Conservation (phyloP, 64 coral and sea anemone species). For the Cladopsammia gracilis region DNA sequence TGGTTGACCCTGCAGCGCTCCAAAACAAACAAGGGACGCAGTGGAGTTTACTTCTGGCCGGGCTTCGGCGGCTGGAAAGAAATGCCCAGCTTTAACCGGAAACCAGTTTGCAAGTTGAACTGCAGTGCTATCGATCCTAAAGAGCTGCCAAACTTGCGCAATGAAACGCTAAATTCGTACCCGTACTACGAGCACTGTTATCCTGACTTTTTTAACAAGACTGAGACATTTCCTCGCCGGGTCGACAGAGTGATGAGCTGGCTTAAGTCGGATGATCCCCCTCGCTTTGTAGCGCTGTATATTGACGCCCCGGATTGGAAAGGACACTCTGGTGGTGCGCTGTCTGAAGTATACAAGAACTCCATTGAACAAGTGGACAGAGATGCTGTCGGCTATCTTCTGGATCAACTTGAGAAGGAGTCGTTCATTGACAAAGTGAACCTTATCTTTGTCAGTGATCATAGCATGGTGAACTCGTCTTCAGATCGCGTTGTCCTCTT, state of each 20-base stretch:
- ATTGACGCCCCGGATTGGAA: slow-evolving; percentile 73
- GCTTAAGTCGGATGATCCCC: slow-evolving; percentile 66
- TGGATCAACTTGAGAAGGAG: slow-evolving; percentile 26
- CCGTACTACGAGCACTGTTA: slow-evolving; percentile 51
- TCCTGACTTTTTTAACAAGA: slow-evolving; percentile 61
- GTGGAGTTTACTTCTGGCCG: slow-evolving; percentile 82
- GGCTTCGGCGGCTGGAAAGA: slow-evolving; percentile 59
- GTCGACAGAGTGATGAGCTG: slow-evolving; percentile 68
- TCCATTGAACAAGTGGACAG: slow-evolving; percentile 61
- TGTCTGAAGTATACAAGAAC: slow-evolving; percentile 44
- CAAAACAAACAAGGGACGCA: slow-evolving; percentile 29
- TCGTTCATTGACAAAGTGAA: slow-evolving; percentile 47
- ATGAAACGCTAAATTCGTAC: neutral
- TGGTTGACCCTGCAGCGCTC: slow-evolving; percentile 66
- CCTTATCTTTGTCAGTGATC: slow-evolving; percentile 68
- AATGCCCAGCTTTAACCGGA: slow-evolving; percentile 57
- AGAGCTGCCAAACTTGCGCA: neutral
- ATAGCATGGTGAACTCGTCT: slow-evolving; percentile 53
- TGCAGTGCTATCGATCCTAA: slow-evolving; percentile 30
- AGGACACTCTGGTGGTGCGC: slow-evolving; percentile 42
- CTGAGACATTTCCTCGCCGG: slow-evolving; percentile 35
- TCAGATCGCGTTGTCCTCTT: slow-evolving; percentile 64
- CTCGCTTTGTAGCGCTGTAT: slow-evolving; percentile 75
- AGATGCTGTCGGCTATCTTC: slow-evolving; percentile 55
- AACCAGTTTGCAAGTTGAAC: slow-evolving; percentile 43